Base-by-base conservation (phyloP, 2,888 invertebrate genomes). In the Microctonus hyperodae region DNA sequence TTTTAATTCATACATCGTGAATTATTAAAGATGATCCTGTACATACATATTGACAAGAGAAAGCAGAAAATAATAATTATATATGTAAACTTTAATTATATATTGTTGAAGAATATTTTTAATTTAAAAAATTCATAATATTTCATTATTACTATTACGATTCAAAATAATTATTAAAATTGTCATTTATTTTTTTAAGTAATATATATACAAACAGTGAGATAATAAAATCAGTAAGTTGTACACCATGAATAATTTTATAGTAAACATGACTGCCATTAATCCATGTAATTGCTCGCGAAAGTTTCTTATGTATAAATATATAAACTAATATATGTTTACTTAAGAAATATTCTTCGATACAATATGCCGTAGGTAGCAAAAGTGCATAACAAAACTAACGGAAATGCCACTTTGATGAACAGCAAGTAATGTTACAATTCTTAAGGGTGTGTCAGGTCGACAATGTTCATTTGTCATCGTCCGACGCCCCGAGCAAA, bases 401-500 rank as follows among this genome's bases (percentile, higher is more conserved):
- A 67, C 67, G 67, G 67, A 67, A 62, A 67, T 28, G 62, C 58
- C 58, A 67, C 35, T 31, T 61, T 66, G 66, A 66, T 66, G 66
- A 66, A 61, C 61, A 61, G 50, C 31, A 44, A 61, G 61, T 61
- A 61, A 66, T 66, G 66, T 35, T 48, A 66, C 65, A 61, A 61
- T 66, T 69, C 55, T 58, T 57, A 31, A 64, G 62, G 68, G 65
- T 67, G 64, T 69, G 59, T 62, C 66, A 51, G 56, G 31, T 60
- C 51, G 48, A 58, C 23, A 61, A 44, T 60, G 28, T 64, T 48
- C 71, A 55, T 69, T 70, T 64, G 65, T 69, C 67, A 64, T 71
- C 51, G 35, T 48, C 57, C 62, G 50, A 44, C 53, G 57, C 48
- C 23, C 23, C 35, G 37, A 62, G 62, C 53, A 53, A 62, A 51